Base-by-base conservation (phyloP, 2,113 vertebrate species). In the Tetraodon nigroviridis region DNA sequence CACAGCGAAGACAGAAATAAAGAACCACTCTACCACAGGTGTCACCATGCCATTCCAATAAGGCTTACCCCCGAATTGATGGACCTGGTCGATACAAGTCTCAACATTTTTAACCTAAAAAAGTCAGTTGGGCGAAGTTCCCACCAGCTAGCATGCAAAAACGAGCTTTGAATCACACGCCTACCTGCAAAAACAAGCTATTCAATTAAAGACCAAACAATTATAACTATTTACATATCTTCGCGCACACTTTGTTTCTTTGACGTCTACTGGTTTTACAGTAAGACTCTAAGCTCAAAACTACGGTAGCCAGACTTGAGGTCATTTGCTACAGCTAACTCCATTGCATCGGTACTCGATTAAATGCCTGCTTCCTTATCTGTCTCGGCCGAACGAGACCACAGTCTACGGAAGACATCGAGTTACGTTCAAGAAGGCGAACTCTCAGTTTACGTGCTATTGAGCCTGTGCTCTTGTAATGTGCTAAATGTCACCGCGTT, bases 91-190 rank as follows among this genome's bases (percentile, higher is more conserved):
- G 51, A 21, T 50, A 72, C 53, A 64, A 58, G 64, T 45, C 20
- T 47, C 10, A 86, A 61, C 87, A 89, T 90, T 71, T 76, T 79
- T 15, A 40, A 73, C 32, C 77, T 84, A 57, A 29, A 76, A 86
- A 57, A 62, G 8, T 11, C 11, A 12, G 32, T 11, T 37, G 11
- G 32, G 7, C 10, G 12, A 37, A 37, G 6, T 11, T 15, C 52
- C 53, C 65, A 44, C 45, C n/a, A 48, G 61, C 58, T 67, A 84
- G 49, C 73, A 61, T 24, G 20, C 24, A 57, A 37, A 37, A 7
- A 37, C 32, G 32, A 37, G 8, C 32, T 32, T 6, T 32, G 29
- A 10, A 7, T 32, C 8, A 12, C 32, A 12, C 12, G 8, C 11
- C 32, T 37, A 37, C 32, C 7, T 37, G 32, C 32, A 37, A 27